Conservation (phyloP, 2,113 vertebrate genomes). For the Ascaphus truei region DNA sequence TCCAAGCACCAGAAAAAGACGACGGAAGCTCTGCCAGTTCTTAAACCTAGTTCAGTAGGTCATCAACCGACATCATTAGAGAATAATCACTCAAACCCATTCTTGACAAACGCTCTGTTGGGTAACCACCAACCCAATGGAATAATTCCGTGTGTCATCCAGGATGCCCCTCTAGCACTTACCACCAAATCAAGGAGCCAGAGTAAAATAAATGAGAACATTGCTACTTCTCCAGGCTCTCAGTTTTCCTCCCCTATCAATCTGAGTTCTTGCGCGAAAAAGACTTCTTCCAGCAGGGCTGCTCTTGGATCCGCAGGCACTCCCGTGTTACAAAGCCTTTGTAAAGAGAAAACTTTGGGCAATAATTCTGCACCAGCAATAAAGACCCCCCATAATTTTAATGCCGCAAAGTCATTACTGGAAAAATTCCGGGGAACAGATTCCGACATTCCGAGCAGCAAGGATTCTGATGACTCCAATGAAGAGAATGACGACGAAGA, state of each 20-base stretch:
- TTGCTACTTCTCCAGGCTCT: constrained; percentile 57
- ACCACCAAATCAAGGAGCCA: constrained; percentile 77
- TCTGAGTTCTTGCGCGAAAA: constrained; percentile 72
- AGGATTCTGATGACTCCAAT: constrained; percentile 86
- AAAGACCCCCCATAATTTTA: constrained; percentile 70
- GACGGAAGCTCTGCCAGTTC: constrained; percentile 66
- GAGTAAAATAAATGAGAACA: constrained; percentile 59
- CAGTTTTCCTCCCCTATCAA: constrained; percentile 74
- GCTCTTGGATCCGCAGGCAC: constrained; percentile 56
- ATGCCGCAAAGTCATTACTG: constrained; percentile 73
- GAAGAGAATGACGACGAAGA: constrained; percentile 92
- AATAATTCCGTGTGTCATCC: constrained; percentile 73
- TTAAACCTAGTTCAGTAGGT: constrained; percentile 67
- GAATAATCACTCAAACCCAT: constrained; percentile 77
- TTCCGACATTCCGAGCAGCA: constrained; percentile 83
- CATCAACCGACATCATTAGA: constrained; percentile 62
- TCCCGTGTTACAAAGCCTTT: constrained; percentile 70
- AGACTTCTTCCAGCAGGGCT: constrained; percentile 55
- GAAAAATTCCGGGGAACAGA: constrained; percentile 75
- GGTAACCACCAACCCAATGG: constrained; percentile 81
- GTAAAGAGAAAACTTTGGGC: constrained; percentile 72
- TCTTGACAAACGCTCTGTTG: constrained; percentile 90
- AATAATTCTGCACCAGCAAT: constrained; percentile 58
- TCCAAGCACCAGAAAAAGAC: constrained; percentile 77
- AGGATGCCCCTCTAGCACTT: constrained; percentile 89